Evolutionary conservation across 2,113 vertebrate genomes (phyloP), one percentile per base, ranked within the genome.

Genomic region (Loxodonta africana): DNA sequence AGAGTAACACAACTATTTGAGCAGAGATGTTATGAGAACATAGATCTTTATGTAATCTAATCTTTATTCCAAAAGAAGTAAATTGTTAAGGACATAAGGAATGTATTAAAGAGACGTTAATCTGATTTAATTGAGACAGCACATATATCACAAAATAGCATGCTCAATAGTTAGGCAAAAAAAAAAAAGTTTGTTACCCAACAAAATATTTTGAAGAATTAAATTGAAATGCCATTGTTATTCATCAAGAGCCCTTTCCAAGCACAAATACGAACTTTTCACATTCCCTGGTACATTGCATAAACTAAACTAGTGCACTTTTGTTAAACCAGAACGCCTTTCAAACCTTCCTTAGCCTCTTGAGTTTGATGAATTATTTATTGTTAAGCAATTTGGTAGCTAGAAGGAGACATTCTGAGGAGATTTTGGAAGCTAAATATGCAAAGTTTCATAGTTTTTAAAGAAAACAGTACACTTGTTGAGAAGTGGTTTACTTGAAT

Each of bases 371-470:
- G 57, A 94, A 88, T 87, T 83, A 65, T 92, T 97, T 93, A 87
- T 95, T 94, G 80, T 96, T 88, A 78, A 86, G 37, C 62, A 91
- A 69, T 83, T 93, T 89, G 10, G 74, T 88, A 78, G 77, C 82
- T 91, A 91, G 18, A 97, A 90, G 84, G 95, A 88, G 74, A 85
- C 48, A 76, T 81, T 87, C n/a, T 93, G 95, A 94, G 82, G 78
- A 97, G 80, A 96, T 83, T 89, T 94, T 96, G 91, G 83, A 95
- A 90, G 33, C 81, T 63, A 91, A 86, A 85, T 76, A 71, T 67
- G 57, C 86, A 95, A 95, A 96, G 57, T 82, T 37, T 91, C n/a
- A 83, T 74, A 62, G 53, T 92, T 95, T 94, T 96, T 80, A 94
- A 97, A 92, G 73, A 90, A 94, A 74, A 85, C 26, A 2, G 18